Base-by-base conservation (phyloP, 30 jellyfish, hydroid and myxozoan species). In the Pseudorhiza aurosa region DNA sequence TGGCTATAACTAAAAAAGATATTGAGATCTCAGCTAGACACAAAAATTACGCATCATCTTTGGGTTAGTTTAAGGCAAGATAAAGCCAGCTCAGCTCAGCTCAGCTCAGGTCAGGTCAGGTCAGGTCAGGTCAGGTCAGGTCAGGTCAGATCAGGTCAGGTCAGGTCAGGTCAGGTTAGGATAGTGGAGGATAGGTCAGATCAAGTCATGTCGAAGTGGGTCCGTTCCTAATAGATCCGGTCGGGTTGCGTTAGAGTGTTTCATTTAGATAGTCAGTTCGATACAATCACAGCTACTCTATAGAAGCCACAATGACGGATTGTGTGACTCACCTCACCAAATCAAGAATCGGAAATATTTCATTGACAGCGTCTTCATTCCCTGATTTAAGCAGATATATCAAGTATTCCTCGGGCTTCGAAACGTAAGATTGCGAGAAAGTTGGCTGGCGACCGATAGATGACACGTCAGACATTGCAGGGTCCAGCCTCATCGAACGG, bases 351-450 rank as follows among this genome's bases (percentile, higher is more conserved):
- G 98, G 98, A 43, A 90, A 79, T 26, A 85, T 59, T 7, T 81
- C 83, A 68, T 83, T 65, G 22, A 82, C 71, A 30, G 73, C 88
- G 45, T 64, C 96, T 68, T 40, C 96, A 77, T 60, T 69, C 1
- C 59, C 80, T 40, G 83, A 56, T 68, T 77, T 83, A 19, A 90
- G 69, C 8, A 90, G 82, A 63, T 83, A 85, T 71, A 83, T 76
- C 87, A 90, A 43, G 57, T 90, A 90, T 58, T 90, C 98, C 26
- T 90, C 98, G 17, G 98, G 98, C 36, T 60, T 68, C 40, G 98
- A 90, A 35, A 91, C 88, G 59, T 90, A 90, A 11, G 95, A 83
- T 40, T 83, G 95, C 32, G 88, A 57, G 24, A 76, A 19, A 24
- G 18, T 43, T 8, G 97, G 83, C 19, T 94, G 96, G 2, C 98